Evolutionary conservation across 2,113 vertebrate species (phyloP), one percentile per base, ranked within the genome.

Genomic region (Mus spicilegus): DNA sequence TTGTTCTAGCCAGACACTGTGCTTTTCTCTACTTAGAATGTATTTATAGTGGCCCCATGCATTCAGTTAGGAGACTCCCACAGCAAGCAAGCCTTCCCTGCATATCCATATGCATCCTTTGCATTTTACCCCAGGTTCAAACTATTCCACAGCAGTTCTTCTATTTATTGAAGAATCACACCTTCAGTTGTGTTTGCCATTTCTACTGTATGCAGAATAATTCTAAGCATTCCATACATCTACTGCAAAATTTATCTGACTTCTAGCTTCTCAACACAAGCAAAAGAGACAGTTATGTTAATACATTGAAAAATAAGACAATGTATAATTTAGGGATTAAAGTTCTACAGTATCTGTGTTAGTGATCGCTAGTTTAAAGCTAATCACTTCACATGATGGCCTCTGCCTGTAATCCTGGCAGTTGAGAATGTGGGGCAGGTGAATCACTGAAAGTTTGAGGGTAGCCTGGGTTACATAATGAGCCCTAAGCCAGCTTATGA

Each of bases 281-380:
- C 12, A 85, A 94, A 93, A 81, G 7, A 72, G 26, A 94, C 10
- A 2, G 89, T 36, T 39, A 88, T 69, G 14, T 56, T 54, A 95
- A 81, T 63, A 80, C 72, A 86, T 89, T 2, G 67, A 86, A 90
- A 87, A 58, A 46, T 22, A 73, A 88, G 24, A 73, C 80, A 17
- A 93, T 92, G 39, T 85, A 5, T 24, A 95, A 51, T 49, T 87
- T 61, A 56, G 28, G 20, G 3, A 33, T 54, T 72, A 39, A 20
- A 11, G 42, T 89, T 92, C 33, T 56, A 3, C 63, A 39, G 2
- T 13, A 75, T 87, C 39, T 89, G 4, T 42, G 12, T n/a, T 78
- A n/a, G 85, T 16, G 69, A 78, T 81, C 33, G 51, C 86, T 94
- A 19, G 58, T 92, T 78, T 14, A 54, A 93, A 91, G 54, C 67